Evolutionary conservation across 2,113 vertebrate genomes (phyloP).

Genomic region (Gadus chalcogrammus): DNA sequence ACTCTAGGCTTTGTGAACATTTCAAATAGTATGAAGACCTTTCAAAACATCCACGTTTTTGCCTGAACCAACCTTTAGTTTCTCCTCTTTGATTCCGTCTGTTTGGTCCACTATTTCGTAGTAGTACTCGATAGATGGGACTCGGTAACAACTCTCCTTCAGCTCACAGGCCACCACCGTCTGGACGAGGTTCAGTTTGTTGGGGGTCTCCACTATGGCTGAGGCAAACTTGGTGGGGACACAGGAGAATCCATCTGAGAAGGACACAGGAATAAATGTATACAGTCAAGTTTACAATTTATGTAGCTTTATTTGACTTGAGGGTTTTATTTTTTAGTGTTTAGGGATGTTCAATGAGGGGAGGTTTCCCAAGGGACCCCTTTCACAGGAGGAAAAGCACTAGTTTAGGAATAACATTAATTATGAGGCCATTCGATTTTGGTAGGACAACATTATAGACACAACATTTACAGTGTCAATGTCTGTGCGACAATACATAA

Average conservation of each 20-base stretch:
- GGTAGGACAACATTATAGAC: too few species aligned
- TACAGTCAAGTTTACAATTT: too few species aligned
- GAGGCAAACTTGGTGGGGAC: constrained; percentile 72
- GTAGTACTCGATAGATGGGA: constrained; percentile 70
- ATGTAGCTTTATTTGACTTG: too few species aligned
- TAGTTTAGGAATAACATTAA: too few species aligned
- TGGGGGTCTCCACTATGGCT: constrained; percentile 66
- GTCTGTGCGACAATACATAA: too few species aligned
- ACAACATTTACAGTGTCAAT: too few species aligned
- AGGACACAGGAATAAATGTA: neutral
- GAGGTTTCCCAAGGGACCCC: too few species aligned
- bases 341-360: too few species aligned
- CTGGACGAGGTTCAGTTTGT: constrained; percentile 63
- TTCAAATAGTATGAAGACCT: neutral
- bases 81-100: constrained; percentile 62
- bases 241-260: constrained; percentile 72
- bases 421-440: too few species aligned
- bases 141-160: constrained; percentile 67
- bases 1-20: neutral
- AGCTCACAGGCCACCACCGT: constrained; percentile 63
- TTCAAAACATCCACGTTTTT: neutral
- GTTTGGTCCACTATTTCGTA: constrained; percentile 61
- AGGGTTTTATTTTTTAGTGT: too few species aligned
- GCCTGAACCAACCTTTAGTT: constrained; percentile 61
- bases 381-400: too few species aligned